Conservation (phyloP, 2,888 invertebrate genomes). For the Apamea monoglypha region DNA sequence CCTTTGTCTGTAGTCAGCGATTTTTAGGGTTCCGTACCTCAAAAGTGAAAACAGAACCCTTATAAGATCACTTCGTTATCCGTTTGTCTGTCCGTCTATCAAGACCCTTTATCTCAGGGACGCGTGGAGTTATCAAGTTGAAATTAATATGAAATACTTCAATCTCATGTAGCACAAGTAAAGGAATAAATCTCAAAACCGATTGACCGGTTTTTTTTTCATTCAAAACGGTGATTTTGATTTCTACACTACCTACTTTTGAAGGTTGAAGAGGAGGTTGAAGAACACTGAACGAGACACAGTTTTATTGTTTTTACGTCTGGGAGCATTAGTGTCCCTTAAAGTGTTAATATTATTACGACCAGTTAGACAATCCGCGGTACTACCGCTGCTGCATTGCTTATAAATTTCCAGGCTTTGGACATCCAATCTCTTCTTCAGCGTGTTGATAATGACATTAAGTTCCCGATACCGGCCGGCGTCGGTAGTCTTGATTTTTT, state of each 20-base stretch:
- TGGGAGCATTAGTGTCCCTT: background rate
- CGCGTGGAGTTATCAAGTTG: too few species aligned
- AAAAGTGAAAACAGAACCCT: too few species aligned
- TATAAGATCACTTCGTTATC: too few species aligned
- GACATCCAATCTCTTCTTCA: slow-evolving; percentile 1
- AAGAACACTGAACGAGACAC: background rate
- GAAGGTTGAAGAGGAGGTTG: too few species aligned
- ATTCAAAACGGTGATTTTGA: too few species aligned
- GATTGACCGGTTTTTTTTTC: too few species aligned
- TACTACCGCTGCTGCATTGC: background rate
- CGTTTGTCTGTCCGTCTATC: too few species aligned
- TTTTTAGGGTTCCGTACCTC: background rate
- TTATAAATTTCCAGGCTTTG: slow-evolving; percentile 3
- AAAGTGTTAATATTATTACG: background rate
- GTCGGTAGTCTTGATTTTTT: slow-evolving; percentile 3
- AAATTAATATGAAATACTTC: too few species aligned
- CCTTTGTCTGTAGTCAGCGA: too few species aligned
- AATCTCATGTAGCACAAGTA: too few species aligned
- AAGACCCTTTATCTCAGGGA: too few species aligned
- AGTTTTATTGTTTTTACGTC: background rate
- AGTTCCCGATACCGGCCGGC: background rate
- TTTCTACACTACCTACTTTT: background rate
- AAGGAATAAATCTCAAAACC: too few species aligned
- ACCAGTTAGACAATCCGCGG: background rate
- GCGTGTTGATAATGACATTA: slow-evolving; percentile 25